These are phyloP conservation scores for Tor tambroides DNA, from an alignment of 2,113 vertebrate genomes.

Conservation along the genomic window DNA sequence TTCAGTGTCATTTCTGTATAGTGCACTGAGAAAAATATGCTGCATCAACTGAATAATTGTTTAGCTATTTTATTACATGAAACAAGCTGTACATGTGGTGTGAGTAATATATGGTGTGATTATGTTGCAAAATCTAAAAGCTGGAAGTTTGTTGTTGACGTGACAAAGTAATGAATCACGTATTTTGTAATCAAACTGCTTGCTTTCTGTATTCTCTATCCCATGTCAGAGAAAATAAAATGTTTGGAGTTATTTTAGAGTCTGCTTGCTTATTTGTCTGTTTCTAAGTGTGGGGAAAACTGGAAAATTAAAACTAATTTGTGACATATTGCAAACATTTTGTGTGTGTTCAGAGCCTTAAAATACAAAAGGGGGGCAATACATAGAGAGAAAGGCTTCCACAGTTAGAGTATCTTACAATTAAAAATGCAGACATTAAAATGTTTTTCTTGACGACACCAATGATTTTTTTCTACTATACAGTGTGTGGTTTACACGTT, in stretches of 20 bases:
- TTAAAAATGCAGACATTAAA: conserved; percentile 34
- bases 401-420: conserved; percentile 7
- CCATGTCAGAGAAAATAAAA: conserved; percentile 11
- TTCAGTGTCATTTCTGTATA: neutral
- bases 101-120: neutral
- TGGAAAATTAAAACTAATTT: neutral
- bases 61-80: neutral
- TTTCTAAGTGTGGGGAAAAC: neutral
- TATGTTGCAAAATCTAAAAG: conserved; percentile 6
- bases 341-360: neutral
- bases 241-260: neutral
- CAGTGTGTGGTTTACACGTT: conserved; percentile 44
- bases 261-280: conserved; percentile 7
- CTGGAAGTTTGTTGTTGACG: neutral
- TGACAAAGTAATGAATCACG: neutral
- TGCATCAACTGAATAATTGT: neutral
- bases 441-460: neutral
- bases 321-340: neutral
- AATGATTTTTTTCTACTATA: conserved; percentile 63
- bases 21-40: neutral
- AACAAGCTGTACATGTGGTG: neutral
- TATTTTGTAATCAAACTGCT: neutral
- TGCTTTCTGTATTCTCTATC: neutral
- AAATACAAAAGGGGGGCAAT: neutral
- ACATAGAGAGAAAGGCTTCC: neutral